Evolutionary conservation across 1,140 invertebrate genomes (phyloP).

Genomic region (Brachionus rubens): DNA sequence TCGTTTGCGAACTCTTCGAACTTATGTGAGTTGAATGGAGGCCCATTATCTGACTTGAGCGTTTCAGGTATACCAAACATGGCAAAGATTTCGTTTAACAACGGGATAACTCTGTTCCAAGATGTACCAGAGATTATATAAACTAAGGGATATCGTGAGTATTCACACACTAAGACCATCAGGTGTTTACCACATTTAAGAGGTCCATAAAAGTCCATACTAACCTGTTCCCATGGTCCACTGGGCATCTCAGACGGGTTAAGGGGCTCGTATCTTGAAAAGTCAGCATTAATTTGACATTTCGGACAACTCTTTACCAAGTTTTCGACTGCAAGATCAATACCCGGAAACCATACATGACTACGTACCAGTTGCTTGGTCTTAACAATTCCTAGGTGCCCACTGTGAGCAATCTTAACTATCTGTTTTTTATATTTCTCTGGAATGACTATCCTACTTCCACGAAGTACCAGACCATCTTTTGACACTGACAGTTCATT

Average conservation of each 20-base stretch:
- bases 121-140: constrained; percentile 48
- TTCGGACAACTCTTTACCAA: constrained; percentile 47
- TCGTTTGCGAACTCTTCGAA: constrained; percentile 46
- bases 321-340: constrained; percentile 48
- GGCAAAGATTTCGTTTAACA: constrained; percentile 47
- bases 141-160: constrained; percentile 51
- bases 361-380: constrained; percentile 49
- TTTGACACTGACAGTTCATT: not conserved
- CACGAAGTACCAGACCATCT: constrained; percentile 43
- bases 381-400: constrained; percentile 49
- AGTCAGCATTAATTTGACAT: constrained; percentile 48
- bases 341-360: constrained; percentile 48
- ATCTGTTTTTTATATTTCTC: constrained; percentile 29
- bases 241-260: constrained; percentile 48
- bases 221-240: constrained; percentile 50
- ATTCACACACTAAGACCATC: constrained; percentile 52
- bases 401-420: constrained; percentile 47
- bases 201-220: constrained; percentile 53
- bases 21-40: constrained; percentile 47
- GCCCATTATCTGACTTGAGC: constrained; percentile 49
- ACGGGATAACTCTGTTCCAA: constrained; percentile 6
- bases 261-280: constrained; percentile 48
- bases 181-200: constrained; percentile 49
- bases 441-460: constrained; percentile 48
- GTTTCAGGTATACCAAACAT: constrained; percentile 47